Percentiles rank a stretch among this genome's conserved stretches.
Conservation (phyloP, 35 echinoderm and acorn worm genomes). For the Heliocidaris tuberculata region DNA sequence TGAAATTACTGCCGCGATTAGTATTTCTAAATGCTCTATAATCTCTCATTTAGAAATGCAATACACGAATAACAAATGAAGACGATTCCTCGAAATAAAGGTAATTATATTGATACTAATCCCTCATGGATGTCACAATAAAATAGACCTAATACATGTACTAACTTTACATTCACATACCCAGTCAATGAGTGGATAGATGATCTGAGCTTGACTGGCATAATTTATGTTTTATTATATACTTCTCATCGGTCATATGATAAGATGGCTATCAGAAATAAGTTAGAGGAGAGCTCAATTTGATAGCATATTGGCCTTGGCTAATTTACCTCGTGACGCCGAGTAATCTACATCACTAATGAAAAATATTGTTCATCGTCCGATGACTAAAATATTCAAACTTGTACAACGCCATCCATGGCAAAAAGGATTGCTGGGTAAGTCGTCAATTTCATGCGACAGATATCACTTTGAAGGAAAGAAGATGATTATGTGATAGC, state of each 20-base stretch:
- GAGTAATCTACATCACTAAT: background rate
- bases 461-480: too few species aligned
- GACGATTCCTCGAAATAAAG: too few species aligned
- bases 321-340: conserved; percentile 20
- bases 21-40: too few species aligned
- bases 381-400: background rate
- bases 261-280: background rate
- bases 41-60: too few species aligned
- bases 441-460: too few species aligned
- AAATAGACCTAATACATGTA: background rate
- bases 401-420: too few species aligned
- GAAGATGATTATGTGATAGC: too few species aligned
- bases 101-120: background rate
- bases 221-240: background rate
- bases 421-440: too few species aligned
- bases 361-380: background rate
- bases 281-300: conserved; percentile 19
- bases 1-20: too few species aligned
- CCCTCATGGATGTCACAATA: background rate
- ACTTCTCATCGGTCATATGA: too few species aligned
- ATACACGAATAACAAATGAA: too few species aligned
- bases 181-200: background rate
- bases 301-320: conserved; percentile 34
- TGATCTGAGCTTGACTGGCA: background rate
- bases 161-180: background rate